These are phyloP conservation scores for Wasmannia auropunctata DNA, from an alignment of 1,140 invertebrate species.

Conservation along the genomic window DNA sequence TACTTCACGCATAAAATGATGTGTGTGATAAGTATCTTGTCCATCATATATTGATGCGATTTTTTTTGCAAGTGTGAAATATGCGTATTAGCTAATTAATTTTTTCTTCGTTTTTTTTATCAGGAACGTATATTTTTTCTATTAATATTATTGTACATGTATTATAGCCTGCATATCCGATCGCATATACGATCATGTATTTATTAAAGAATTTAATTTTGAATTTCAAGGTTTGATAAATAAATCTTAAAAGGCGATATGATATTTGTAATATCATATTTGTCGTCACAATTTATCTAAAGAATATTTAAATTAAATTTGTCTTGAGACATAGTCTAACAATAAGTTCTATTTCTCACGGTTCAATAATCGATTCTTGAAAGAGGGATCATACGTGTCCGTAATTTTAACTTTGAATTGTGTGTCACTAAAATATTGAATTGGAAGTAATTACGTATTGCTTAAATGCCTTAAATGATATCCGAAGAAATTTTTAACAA, in stretches of 20 bases:
- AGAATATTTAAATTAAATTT: background rate
- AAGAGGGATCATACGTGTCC: background rate
- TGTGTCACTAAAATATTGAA: background rate
- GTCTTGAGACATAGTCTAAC: background rate
- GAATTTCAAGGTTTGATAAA: background rate
- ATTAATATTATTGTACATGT: background rate
- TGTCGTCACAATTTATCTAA: background rate
- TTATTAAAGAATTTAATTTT: background rate
- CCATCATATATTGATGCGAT: background rate
- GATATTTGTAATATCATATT: background rate
- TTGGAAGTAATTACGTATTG: background rate
- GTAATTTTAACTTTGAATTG: background rate
- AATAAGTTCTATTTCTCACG: background rate
- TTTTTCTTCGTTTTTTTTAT: background rate
- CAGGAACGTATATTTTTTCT: background rate
- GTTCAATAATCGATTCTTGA: background rate
- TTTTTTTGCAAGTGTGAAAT: background rate
- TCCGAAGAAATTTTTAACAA: no score
- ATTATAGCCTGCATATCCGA: background rate
- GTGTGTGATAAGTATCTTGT: background rate
- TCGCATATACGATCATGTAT: background rate
- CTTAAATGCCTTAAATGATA: background rate
- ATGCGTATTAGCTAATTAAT: background rate
- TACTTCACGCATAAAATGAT: slow-evolving; percentile 7
- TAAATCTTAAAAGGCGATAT: background rate